Evolutionary conservation across 2,888 invertebrate genomes (phyloP).

Genomic region (Cheilosia urbana): DNA sequence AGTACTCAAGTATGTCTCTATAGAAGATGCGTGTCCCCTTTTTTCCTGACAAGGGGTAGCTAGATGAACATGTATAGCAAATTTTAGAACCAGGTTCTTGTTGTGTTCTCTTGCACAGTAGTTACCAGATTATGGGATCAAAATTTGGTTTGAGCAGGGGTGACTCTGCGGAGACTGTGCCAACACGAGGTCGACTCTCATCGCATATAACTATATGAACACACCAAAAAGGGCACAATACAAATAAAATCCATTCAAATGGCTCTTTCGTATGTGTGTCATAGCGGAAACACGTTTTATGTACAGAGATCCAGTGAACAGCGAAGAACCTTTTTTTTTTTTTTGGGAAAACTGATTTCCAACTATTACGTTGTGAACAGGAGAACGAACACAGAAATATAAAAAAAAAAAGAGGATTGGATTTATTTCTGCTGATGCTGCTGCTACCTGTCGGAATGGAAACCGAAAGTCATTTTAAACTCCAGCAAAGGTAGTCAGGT

Average conservation of each 20-base stretch:
- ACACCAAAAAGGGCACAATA: conserved; percentile 12
- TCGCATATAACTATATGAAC: conserved; percentile 1
- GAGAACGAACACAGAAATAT: conserved; percentile 17
- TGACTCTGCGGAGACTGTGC: conserved; percentile 46
- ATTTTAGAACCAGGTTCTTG: conserved; percentile 24
- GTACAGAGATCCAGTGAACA: conserved; percentile 8
- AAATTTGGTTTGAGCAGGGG: conserved; percentile 40
- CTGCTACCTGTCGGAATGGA: conserved; percentile 59
- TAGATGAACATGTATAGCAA: conserved; percentile 29
- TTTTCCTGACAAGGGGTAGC: neutral
- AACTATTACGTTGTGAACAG: conserved; percentile 45
- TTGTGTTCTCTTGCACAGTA: conserved; percentile 15
- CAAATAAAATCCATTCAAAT: conserved; percentile 22
- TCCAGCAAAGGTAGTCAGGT: neutral
- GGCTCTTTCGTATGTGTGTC: conserved; percentile 37
- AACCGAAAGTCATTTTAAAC: conserved; percentile 68
- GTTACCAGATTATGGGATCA: conserved; percentile 44
- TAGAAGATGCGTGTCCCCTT: conserved; percentile 14
- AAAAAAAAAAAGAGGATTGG: conserved; percentile 37
- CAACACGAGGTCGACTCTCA: conserved; percentile 43
- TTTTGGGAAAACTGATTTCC: conserved; percentile 44
- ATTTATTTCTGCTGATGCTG: conserved; percentile 36
- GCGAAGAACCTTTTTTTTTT: conserved; percentile 3
- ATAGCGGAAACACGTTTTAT: conserved; percentile 65
- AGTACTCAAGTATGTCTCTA: conserved; percentile 54